Evolutionary conservation across 2,797 vertebrate species (phyloP).

Genomic region (Furcifer pardalis): DNA sequence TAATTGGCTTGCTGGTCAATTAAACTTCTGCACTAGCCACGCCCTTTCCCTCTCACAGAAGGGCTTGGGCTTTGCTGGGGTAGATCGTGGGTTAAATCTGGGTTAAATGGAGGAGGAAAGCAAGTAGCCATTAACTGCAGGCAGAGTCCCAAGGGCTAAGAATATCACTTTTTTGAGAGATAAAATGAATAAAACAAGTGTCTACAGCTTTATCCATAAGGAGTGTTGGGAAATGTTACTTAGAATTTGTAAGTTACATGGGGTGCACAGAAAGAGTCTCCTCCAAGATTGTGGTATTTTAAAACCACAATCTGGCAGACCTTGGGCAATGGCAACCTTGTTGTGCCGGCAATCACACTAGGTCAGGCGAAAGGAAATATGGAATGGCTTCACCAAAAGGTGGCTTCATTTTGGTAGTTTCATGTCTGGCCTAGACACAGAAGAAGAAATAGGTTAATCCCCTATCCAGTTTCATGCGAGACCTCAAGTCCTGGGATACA

Average conservation of each 20-base stretch:
- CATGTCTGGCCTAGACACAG: too few species aligned
- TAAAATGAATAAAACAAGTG: background rate
- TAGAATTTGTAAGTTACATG: background rate
- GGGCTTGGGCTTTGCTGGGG: background rate
- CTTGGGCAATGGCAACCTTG: too few species aligned
- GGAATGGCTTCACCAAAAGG: too few species aligned
- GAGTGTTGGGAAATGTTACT: slow-evolving; percentile 1
- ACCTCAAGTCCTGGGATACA: background rate
- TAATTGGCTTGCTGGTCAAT: background rate
- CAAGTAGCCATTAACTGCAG: slow-evolving; percentile 61
- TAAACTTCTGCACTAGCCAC: too few species aligned
- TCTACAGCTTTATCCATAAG: background rate
- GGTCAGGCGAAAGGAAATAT: too few species aligned
- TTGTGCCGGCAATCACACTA: too few species aligned
- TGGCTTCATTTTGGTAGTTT: too few species aligned
- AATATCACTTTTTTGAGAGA: slow-evolving; percentile 23
- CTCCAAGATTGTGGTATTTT: too few species aligned
- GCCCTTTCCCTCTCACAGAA: too few species aligned
- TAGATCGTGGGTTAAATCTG: background rate
- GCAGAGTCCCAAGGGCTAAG: slow-evolving; percentile 23
- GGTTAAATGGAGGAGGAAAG: slow-evolving; percentile 52
- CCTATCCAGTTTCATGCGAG: background rate
- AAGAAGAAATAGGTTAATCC: background rate
- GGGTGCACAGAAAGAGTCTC: too few species aligned
- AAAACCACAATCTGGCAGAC: too few species aligned